Evolutionary conservation across 2,113 vertebrate genomes (phyloP).

Genomic region (Nothoprocta perdicaria): DNA sequence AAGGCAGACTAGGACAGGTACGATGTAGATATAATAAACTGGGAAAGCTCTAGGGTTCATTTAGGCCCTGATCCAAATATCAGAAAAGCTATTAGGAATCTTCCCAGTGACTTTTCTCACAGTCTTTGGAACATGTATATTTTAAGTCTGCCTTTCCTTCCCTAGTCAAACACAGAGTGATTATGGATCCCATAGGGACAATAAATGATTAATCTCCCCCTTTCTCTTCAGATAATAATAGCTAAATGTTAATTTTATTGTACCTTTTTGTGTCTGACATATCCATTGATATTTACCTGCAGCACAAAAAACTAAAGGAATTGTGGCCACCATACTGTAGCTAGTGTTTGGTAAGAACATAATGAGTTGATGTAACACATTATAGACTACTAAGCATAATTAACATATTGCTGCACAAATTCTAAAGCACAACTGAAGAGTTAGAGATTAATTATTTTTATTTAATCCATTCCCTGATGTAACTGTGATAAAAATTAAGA

Average conservation of each 20-base stretch:
- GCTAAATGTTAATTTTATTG: background rate
- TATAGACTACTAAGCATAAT: background rate
- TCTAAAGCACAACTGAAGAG: background rate
- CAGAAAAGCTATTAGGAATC: background rate
- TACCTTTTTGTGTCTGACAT: background rate
- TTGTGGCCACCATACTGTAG: background rate
- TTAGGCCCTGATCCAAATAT: background rate
- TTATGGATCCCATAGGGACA: background rate
- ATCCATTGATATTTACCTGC: background rate
- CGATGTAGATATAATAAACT: background rate
- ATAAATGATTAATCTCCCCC: background rate
- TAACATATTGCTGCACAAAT: slow-evolving; percentile 11
- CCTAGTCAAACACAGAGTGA: background rate
- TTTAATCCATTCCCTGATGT: background rate
- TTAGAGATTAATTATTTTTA: background rate
- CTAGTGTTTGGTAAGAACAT: background rate
- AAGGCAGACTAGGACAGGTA: background rate
- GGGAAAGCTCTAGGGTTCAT: background rate
- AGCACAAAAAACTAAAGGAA: background rate
- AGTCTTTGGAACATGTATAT: background rate
- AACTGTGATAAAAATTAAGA: slow-evolving; percentile 56
- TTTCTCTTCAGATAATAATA: background rate
- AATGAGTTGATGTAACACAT: background rate
- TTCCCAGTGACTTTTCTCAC: background rate
- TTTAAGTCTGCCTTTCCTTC: background rate